These are phyloP conservation scores for Oryzias melastigma DNA, from an alignment of 2,113 vertebrate genomes.

Conservation along the genomic window DNA sequence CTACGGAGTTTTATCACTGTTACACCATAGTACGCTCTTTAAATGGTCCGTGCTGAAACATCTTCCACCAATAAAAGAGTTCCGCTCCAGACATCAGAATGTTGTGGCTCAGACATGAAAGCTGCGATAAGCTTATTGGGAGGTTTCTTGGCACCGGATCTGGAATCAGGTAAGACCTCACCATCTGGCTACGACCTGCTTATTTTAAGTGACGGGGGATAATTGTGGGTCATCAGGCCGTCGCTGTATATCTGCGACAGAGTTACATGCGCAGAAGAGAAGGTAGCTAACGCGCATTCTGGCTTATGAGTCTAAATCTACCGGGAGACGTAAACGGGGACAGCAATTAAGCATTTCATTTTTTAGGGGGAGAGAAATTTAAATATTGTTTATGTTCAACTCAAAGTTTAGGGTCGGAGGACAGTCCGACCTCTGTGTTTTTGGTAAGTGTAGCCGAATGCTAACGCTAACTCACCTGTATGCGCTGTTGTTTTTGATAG, in stretches of 20 bases:
- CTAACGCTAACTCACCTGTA: conserved; percentile 19
- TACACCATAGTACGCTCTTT: conserved; percentile 1
- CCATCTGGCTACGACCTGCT: conserved; percentile 14
- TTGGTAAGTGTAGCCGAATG: conserved; percentile 53
- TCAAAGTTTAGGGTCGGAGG: background rate
- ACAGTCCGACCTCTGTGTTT: conserved; percentile 20
- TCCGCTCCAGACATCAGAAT: conserved; percentile 65
- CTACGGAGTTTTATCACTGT: conserved; percentile 7
- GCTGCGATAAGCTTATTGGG: conserved; percentile 77
- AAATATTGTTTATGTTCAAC: background rate
- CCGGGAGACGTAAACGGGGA: background rate
- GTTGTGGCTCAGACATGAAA: conserved; percentile 69
- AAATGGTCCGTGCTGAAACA: conserved; percentile 42
- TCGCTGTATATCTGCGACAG: background rate
- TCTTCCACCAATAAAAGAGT: conserved; percentile 13
- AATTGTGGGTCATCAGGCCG: conserved; percentile 28
- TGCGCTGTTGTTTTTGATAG: background rate
- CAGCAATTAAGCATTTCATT: background rate
- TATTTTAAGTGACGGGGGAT: conserved; percentile 1
- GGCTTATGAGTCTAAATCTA: conserved; percentile 2
- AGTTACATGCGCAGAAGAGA: conserved; percentile 31
- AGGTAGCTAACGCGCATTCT: background rate
- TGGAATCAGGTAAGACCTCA: conserved; percentile 76
- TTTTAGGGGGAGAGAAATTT: background rate
- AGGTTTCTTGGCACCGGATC: conserved; percentile 79